Conservation (phyloP, 1,140 invertebrate species). For the Probaryconus sp. region DNA sequence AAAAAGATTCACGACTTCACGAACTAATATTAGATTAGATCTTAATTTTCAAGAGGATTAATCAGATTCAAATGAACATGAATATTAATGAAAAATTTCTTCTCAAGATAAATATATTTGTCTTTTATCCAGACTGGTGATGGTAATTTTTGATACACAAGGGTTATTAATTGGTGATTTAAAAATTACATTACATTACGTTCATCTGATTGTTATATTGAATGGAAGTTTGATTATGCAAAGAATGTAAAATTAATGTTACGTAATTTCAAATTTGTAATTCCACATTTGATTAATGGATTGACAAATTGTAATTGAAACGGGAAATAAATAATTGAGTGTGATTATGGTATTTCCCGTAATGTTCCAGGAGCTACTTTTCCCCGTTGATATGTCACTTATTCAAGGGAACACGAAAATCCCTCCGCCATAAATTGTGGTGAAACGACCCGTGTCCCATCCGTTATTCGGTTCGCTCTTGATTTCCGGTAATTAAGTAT, state of each 20-base stretch:
- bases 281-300: slow-evolving; percentile 35
- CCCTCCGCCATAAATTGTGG: slow-evolving; percentile 55
- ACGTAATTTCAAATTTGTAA: slow-evolving; percentile 18
- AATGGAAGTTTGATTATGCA: too few relatives aligned
- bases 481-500: slow-evolving; percentile 63
- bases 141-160: too few relatives aligned
- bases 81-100: too few relatives aligned
- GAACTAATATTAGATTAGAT: too few relatives aligned
- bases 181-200: too few relatives aligned
- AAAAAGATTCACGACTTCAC: too few relatives aligned
- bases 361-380: slow-evolving; percentile 44
- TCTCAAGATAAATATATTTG: too few relatives aligned
- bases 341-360: slow-evolving; percentile 52
- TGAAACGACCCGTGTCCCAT: slow-evolving; percentile 58
- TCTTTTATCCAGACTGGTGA: too few relatives aligned
- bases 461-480: slow-evolving; percentile 58
- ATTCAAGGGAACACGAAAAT: slow-evolving; percentile 55
- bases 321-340: slow-evolving; percentile 57
- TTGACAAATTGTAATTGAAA: slow-evolving; percentile 55
- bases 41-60: too few relatives aligned
- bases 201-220: too few relatives aligned
- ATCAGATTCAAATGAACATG: too few relatives aligned
- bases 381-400: slow-evolving; percentile 57
- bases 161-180: too few relatives aligned
- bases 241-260: neutral